phyloP scores from a whole-genome alignment of 2,888 invertebrate genomes.

The Dugesia japonica region DNA sequence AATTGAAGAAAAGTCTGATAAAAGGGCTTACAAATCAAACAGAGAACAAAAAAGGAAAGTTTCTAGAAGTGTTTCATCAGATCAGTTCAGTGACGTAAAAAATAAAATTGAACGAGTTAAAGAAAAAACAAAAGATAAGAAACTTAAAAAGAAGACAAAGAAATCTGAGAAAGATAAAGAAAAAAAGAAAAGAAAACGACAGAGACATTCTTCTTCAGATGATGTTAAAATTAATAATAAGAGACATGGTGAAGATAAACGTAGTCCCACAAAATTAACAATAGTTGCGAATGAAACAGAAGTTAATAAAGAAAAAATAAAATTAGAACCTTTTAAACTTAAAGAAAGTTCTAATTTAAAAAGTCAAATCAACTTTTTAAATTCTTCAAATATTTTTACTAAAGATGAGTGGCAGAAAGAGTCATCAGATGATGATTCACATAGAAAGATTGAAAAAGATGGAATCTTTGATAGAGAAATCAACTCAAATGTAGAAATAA shows the following conservation, averaged over 20 bases:
- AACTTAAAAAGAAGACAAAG: background rate
- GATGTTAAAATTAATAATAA: background rate
- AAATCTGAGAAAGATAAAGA: background rate
- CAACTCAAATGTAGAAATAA: background rate
- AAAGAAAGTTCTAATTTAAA: background rate
- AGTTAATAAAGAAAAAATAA: background rate
- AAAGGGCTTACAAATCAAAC: background rate
- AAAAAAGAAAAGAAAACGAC: background rate
- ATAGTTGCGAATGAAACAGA: background rate
- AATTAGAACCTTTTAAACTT: background rate
- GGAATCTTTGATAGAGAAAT: background rate
- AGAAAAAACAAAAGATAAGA: background rate
- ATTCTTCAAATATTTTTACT: background rate
- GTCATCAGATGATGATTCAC: background rate
- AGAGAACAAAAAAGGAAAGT: background rate
- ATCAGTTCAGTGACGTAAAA: background rate
- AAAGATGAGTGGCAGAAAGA: background rate
- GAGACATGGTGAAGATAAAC: background rate
- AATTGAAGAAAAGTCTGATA: background rate
- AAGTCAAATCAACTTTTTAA: conserved; percentile 2
- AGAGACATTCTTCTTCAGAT: background rate
- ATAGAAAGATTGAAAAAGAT: background rate
- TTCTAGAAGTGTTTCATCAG: background rate
- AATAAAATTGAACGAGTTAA: too few species aligned
- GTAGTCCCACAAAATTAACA: background rate